Evolutionary conservation across 2,113 vertebrate genomes (phyloP).

Genomic region (Circaetus gallicus): DNA sequence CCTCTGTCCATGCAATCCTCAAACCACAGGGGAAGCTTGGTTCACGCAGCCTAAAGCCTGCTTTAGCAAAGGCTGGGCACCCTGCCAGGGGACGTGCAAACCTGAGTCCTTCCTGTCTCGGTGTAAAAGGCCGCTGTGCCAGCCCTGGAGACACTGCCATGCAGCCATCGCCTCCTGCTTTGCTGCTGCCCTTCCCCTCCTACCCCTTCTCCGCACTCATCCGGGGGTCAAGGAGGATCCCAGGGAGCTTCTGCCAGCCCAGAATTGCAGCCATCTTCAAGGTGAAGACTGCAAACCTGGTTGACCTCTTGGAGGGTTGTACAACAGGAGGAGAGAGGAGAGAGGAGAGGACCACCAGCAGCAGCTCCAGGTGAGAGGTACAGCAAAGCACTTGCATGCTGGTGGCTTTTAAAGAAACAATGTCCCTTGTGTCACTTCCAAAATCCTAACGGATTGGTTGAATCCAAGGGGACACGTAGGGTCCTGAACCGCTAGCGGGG

Average conservation of each 20-base stretch:
- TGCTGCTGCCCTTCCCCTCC: neutral
- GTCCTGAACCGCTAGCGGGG: neutral
- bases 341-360: neutral
- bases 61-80: neutral
- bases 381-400: neutral
- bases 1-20: neutral
- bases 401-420: neutral
- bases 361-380: neutral
- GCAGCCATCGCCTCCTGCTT: neutral
- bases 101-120: neutral
- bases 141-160: neutral
- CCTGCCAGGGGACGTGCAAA: neutral
- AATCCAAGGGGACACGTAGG: neutral
- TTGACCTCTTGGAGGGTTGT: fast-evolving
- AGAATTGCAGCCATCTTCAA: neutral
- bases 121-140: neutral
- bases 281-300: neutral
- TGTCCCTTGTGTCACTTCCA: neutral
- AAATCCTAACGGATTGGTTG: neutral
- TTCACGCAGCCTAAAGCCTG: neutral
- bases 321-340: neutral
- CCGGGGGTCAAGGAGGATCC: neutral
- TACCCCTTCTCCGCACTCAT: fast-evolving
- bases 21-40: neutral
- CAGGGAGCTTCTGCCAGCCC: neutral